Conservation (phyloP, 2,888 invertebrate genomes). For the Xylocampa areola region DNA sequence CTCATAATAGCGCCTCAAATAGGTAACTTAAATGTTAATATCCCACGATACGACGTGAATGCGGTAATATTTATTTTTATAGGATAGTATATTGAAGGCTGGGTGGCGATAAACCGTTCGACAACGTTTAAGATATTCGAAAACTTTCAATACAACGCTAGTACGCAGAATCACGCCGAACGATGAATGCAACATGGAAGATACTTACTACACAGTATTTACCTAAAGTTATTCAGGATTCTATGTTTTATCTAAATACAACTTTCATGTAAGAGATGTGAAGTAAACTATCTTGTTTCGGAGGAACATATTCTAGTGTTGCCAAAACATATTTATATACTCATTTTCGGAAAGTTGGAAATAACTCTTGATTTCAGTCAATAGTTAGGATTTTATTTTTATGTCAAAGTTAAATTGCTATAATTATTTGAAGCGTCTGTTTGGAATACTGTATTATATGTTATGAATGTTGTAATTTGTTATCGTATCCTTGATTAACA, state of each 20-base stretch:
- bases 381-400: no score
- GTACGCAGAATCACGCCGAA: slow-evolving; percentile 7
- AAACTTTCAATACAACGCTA: slow-evolving; percentile 35
- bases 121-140: slow-evolving; percentile 35
- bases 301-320: background rate
- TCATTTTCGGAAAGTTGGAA: slow-evolving; percentile 2
- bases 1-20: slow-evolving; percentile 39
- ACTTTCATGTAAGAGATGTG: background rate
- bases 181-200: slow-evolving; percentile 10
- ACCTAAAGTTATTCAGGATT: background rate
- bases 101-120: slow-evolving; percentile 55
- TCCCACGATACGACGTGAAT: slow-evolving; percentile 44
- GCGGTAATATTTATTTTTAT: slow-evolving; percentile 63
- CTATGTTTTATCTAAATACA: background rate
- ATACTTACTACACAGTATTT: background rate
- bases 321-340: background rate
- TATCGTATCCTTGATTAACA: no score
- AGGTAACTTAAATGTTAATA: slow-evolving; percentile 49
- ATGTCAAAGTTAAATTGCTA: no score
- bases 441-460: no score
- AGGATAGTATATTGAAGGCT: slow-evolving; percentile 59
- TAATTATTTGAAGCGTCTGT: no score
- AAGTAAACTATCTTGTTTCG: background rate
- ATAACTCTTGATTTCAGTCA: no score
- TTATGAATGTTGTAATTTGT: no score